Base-by-base conservation (phyloP, 2,113 vertebrate species). In the Bostrychus sinensis region DNA sequence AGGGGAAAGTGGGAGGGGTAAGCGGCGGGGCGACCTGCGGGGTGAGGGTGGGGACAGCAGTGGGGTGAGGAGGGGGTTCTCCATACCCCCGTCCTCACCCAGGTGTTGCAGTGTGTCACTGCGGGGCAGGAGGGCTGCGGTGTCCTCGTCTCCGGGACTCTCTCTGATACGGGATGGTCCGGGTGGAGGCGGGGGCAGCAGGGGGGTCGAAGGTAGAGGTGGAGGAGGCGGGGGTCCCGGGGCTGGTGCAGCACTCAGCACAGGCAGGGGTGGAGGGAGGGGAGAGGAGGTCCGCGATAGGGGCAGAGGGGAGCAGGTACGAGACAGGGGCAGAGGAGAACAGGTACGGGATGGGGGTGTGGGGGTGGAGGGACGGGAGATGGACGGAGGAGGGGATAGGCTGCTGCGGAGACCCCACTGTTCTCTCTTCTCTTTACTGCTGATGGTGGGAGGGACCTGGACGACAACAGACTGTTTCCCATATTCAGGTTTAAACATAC, bases 11-110 rank as follows among this genome's bases (percentile, higher is more conserved):
- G 89, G 88, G 0, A 92, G 84, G 1, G 84, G 86, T 7, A 58
- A 70, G 20, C 66, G 59, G 10, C 79, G 64, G 0, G 83, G 82
- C 0, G 69, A 79, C 26, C 34, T 71, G 14, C 56, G 62, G 0
- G 88, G 72, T 10, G 89, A 91, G 22, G 80, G 86, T 69, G 92
- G 64, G 9, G 84, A 41, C 69, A 91, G 78, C 45, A 77, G 90
- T 41, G 54, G 94, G 10, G 93, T 84, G 70, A 98, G 93, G 69
- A 98, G 87, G 1, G 96, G 96, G 72, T 98, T 98, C 89, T 97
- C 96, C 6, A 88, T 96, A 66, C 95, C 96, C 0, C 72, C 77
- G 6, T 90, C 0, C 88, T 98, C 95, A 0, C 92, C 93, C 76
- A 94, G 93, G 51, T 93, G 94, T 36, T 94, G 92, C 14, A 94